Evolutionary conservation across 1,140 invertebrate genomes (phyloP).

Genomic region (Calosoma granatense): DNA sequence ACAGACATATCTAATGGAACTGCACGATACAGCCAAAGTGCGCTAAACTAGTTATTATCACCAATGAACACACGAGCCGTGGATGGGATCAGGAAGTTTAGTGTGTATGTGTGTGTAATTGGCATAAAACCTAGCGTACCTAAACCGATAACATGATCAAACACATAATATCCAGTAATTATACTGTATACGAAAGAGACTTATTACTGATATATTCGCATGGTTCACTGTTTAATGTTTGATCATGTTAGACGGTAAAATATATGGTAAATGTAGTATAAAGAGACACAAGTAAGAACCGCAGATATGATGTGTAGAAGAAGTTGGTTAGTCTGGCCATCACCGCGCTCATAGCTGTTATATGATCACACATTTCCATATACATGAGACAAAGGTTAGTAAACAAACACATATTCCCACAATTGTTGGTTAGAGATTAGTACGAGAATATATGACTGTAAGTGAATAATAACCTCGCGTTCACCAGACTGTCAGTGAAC

Average conservation of each 20-base stretch:
- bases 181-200: too few species aligned
- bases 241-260: too few species aligned
- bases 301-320: too few species aligned
- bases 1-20: background rate
- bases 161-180: too few species aligned
- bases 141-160: too few species aligned
- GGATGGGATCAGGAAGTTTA: background rate
- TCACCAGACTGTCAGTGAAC: slow-evolving; percentile 91
- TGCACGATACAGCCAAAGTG: background rate
- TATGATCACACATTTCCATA: too few species aligned
- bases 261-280: background rate
- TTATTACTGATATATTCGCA: too few species aligned
- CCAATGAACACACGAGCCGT: background rate
- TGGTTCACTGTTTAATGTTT: too few species aligned
- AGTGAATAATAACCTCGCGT: slow-evolving; percentile 66
- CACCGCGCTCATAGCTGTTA: background rate
- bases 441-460: background rate
- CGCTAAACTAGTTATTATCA: background rate
- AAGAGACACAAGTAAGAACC: background rate
- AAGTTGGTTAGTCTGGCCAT: background rate
- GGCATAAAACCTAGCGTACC: background rate
- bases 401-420: background rate
- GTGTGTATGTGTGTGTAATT: background rate
- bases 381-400: too few species aligned
- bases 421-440: background rate